Conservation (phyloP, 2,888 invertebrate species). For the Leptopilina syphax region DNA sequence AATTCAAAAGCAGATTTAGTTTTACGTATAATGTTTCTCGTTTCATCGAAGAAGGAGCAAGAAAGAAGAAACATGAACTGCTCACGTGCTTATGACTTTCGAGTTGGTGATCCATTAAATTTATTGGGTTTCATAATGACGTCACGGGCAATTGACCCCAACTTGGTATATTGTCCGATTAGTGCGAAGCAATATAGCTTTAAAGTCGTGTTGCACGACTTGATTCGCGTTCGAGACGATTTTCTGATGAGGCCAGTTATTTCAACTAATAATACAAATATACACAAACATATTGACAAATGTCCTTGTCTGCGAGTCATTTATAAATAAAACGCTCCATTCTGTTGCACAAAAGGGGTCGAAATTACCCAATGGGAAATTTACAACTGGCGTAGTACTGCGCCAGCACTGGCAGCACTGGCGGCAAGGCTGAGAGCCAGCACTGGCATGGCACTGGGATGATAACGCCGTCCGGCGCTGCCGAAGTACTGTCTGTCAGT, state of each 20-base stretch:
- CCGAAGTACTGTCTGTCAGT: too few species aligned
- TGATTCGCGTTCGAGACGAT: constrained; percentile 61
- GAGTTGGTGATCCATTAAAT: constrained; percentile 57
- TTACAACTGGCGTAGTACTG: too few species aligned
- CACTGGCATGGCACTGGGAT: too few species aligned
- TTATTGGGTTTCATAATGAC: constrained; percentile 65
- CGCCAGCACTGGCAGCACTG: too few species aligned
- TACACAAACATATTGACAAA: constrained; percentile 41
- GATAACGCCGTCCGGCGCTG: too few species aligned
- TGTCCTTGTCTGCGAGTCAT: constrained; percentile 45
- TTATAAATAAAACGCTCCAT: constrained; percentile 48
- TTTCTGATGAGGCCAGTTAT: constrained; percentile 52
- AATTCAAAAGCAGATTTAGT: neutral
- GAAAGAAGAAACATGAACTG: neutral
- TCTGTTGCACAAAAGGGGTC: too few species aligned
- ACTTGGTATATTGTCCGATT: constrained; percentile 52
- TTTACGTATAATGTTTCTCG: neutral
- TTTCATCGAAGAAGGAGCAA: neutral
- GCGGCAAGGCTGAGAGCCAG: too few species aligned
- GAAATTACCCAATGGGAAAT: too few species aligned
- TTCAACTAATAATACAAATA: constrained; percentile 52
- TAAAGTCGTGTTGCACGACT: constrained; percentile 59
- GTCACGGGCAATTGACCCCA: constrained; percentile 63
- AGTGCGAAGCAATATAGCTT: constrained; percentile 61
- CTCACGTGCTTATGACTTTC: constrained; percentile 33